Conservation (phyloP, 2,113 vertebrate genomes). For the Syngnathus scovelli region DNA sequence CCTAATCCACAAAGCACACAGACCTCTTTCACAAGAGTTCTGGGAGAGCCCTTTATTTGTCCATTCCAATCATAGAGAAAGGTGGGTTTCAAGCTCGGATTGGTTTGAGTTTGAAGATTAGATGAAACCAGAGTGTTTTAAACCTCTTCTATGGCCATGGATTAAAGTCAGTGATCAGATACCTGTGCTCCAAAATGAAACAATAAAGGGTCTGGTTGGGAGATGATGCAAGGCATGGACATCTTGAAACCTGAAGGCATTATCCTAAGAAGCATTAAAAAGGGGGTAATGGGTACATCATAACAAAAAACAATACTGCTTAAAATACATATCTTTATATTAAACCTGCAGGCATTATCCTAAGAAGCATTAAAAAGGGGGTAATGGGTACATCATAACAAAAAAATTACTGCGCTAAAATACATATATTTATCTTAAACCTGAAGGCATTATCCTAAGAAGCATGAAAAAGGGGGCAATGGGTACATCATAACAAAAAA, state of each 20-base stretch:
- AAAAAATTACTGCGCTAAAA: too few species aligned
- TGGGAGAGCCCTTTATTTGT: constrained; percentile 81
- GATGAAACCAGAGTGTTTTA: constrained; percentile 95
- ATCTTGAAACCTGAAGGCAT: constrained; percentile 20
- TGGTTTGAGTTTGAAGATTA: constrained; percentile 91
- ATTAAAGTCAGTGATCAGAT: constrained; percentile 78
- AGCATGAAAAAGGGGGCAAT: not conserved
- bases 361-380: not conserved
- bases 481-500: not conserved
- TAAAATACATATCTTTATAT: not conserved
- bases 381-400: not conserved
- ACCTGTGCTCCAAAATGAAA: constrained; percentile 73
- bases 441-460: not conserved
- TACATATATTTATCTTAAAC: too few species aligned
- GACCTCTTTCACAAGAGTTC: constrained; percentile 75
- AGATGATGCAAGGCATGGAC: constrained; percentile 12
- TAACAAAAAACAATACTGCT: not conserved
- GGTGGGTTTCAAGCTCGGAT: constrained; percentile 78
- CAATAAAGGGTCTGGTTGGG: constrained; percentile 71
- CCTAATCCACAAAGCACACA: constrained; percentile 80
- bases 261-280: constrained; percentile 7
- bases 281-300: not conserved
- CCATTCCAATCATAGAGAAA: constrained; percentile 74
- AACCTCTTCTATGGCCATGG: constrained; percentile 84
- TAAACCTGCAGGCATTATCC: constrained; percentile 16